Evolutionary conservation across 1,140 invertebrate species (phyloP).

Genomic region (Procambarus virginalis): DNA sequence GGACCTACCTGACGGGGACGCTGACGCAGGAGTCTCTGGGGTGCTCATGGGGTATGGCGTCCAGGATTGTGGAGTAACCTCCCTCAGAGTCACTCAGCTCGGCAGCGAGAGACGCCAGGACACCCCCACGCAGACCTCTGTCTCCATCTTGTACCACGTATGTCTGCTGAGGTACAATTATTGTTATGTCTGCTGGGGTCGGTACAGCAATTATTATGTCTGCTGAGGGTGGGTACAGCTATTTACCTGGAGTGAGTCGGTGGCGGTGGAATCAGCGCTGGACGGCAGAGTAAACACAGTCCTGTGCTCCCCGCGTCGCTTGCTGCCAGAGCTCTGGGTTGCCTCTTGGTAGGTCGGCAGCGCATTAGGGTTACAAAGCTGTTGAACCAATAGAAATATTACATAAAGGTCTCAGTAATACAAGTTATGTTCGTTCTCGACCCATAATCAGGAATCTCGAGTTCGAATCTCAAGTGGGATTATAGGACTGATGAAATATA

Average conservation of each 20-base stretch:
- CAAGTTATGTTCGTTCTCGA: no score
- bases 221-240: not conserved
- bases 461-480: no score
- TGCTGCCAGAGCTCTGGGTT: slow-evolving; percentile 42
- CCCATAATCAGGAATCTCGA: no score
- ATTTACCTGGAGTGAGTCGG: slow-evolving; percentile 16
- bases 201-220: not conserved
- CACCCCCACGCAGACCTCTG: slow-evolving; percentile 29
- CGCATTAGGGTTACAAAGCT: slow-evolving; percentile 66
- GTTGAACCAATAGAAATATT: not conserved
- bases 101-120: slow-evolving; percentile 59
- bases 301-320: slow-evolving; percentile 20
- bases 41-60: slow-evolving; percentile 67
- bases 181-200: not conserved
- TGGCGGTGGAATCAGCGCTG: not conserved
- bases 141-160: slow-evolving; percentile 25
- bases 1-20: slow-evolving; percentile 60
- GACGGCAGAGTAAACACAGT: slow-evolving; percentile 28
- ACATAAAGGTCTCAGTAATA: no score
- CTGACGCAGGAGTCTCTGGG: slow-evolving; percentile 43
- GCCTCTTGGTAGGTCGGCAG: slow-evolving; percentile 66
- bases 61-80: slow-evolving; percentile 67
- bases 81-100: slow-evolving; percentile 69
- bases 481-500: no score
- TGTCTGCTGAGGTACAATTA: not conserved